Evolutionary conservation across 1,140 invertebrate species (phyloP), one percentile per base, ranked within the genome.

Genomic region (Micrasema minimum): DNA sequence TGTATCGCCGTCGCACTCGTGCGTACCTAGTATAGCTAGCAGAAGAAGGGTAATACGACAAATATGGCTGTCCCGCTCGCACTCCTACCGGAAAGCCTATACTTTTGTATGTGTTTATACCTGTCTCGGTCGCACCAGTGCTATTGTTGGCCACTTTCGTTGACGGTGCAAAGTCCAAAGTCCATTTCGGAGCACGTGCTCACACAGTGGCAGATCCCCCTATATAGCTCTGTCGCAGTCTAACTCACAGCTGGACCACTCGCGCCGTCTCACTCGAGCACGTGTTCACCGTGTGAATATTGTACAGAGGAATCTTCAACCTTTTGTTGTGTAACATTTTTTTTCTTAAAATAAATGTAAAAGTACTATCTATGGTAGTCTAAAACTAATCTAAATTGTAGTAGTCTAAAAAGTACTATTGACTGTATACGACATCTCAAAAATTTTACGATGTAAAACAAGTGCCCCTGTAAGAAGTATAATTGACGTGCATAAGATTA

Each of bases 91-190:
- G 26, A 31, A 31, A 4, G 26, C 3, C 2, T 31, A 7, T 7
- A 7, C 7, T 31, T 31, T 31, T 31, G 26, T 31, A 31, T 7
- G 3, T 31, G 2, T 31, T 2, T 31, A 7, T 10, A 18, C 10
- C 55, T 6, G 37, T 43, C 26, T 46, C 22, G 23, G 57, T 61
- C 45, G 41, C 6, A 23, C 35, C 38, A 20, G 37, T 46, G 12
- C 35, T 22, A 64, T 22, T 62, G 43, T 26, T 51, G 70, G 57
- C 62, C 65, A 45, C 66, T 72, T 51, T 72, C 68, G 43, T 62
- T n/a, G 67, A 43, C 46, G 62, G 72, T 77, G 65, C 71, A 74
- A 74, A 75, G 72, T 74, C 67, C 67, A 66, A 69, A 73, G 72
- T 69, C 45, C 61, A 45, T 26, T 38, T n/a, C 18, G 35, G 61